These are phyloP conservation scores for Hyles vespertilio DNA, from an alignment of 1,140 invertebrate genomes.

Conservation along the genomic window DNA sequence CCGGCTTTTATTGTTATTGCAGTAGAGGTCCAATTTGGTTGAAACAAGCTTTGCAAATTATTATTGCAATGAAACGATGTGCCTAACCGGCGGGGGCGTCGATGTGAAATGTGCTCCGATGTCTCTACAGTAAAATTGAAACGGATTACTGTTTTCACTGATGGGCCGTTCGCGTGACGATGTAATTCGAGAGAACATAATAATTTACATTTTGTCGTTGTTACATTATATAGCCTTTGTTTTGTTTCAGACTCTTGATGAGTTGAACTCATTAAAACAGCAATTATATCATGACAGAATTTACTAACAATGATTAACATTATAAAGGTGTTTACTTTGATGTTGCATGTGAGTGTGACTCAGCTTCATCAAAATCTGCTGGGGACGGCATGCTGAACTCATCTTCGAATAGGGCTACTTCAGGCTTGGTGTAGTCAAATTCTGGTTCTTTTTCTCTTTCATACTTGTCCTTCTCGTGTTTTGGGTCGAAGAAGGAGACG, in stretches of 20 bases:
- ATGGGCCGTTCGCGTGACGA: conserved; percentile 52
- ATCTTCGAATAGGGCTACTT: conserved; percentile 7
- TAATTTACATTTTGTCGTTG: conserved; percentile 1
- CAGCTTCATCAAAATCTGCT: neutral
- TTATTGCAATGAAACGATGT: conserved; percentile 26
- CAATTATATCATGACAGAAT: neutral
- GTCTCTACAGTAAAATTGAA: conserved; percentile 51
- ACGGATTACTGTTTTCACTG: conserved; percentile 44
- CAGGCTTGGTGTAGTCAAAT: conserved; percentile 16
- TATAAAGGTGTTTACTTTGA: neutral
- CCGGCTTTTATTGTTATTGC: conserved; percentile 36
- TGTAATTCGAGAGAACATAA: conserved; percentile 36
- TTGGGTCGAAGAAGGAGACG: conserved; percentile 60
- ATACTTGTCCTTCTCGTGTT: conserved; percentile 46
- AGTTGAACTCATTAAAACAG: too few species aligned
- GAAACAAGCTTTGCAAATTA: conserved; percentile 35
- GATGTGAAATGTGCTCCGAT: conserved; percentile 33
- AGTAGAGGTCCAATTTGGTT: conserved; percentile 35
- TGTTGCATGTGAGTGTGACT: neutral
- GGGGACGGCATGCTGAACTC: neutral
- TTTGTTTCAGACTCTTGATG: too few species aligned
- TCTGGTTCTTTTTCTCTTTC: conserved; percentile 24
- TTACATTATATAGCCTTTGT: too few species aligned
- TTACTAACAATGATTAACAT: neutral
- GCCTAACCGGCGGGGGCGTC: conserved; percentile 17